Base-by-base conservation (phyloP, 1,140 invertebrate species). In the Leptinotarsa undecemlineata region DNA sequence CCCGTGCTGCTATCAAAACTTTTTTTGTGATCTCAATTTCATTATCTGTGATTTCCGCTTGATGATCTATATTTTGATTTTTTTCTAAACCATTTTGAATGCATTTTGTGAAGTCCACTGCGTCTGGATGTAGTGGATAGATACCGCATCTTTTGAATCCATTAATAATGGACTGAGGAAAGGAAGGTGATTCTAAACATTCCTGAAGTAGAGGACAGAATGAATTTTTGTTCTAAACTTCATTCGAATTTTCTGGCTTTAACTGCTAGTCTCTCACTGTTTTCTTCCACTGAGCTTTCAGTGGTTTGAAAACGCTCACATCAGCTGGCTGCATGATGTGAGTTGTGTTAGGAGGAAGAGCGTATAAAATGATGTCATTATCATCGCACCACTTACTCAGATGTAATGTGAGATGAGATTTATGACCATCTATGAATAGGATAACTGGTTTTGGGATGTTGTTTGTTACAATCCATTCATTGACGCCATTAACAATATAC, bases 1-100 rank as follows among this genome's bases (percentile, higher is more conserved):
- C 15, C n/a, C 51, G 14, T 51, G 48, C n/a, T n/a, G 48, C 48
- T 51, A n/a, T 51, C 5, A 51, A 51, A 14, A 51, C 48, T 51
- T 51, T 51, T 51, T 51, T 51, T 51, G 48, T 51, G 13, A n/a
- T 51, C n/a, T 51, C 48, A 51, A 57, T 57, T 57, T 57, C 51
- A 3, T 57, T 15, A 57, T 57, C 51, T 57, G 51, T 57, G 51
- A 57, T 57, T 17, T 57, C 15, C n/a, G 14, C 14, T 57, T 17
- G n/a, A 57, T 57, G 51, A 57, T 14, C n/a, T n/a, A 15, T 57
- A 57, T 57, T 57, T 57, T 17, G n/a, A 57, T 57, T 14, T 57
- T 57, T 17, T 57, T 57, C 14, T n/a, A 57, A 57, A 17, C n/a
- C 51, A 57, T 57, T 57, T n/a, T 57, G 51, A 57, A 57, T 57